These are phyloP conservation scores for Podabrus alpinus DNA, from an alignment of 2,888 invertebrate species.

Conservation along the genomic window DNA sequence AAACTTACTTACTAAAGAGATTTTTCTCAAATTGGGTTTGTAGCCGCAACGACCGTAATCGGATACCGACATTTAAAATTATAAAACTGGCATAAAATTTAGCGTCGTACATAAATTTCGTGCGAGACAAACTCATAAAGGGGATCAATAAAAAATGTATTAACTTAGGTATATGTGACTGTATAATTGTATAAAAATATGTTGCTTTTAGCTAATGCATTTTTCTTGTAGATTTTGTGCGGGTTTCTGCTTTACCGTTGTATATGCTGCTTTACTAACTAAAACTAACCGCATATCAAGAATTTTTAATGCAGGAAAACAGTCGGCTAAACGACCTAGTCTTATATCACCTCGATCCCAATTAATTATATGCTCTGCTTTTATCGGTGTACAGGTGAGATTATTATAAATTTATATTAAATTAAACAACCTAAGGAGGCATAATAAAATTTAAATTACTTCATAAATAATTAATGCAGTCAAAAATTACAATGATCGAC, in stretches of 20 bases:
- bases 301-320: conserved; percentile 96
- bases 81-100: too few relatives aligned
- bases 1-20: neutral
- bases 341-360: conserved; percentile 93
- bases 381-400: conserved; percentile 84
- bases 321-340: conserved; percentile 90
- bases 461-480: too few relatives aligned
- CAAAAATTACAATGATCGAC: too few relatives aligned
- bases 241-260: conserved; percentile 94
- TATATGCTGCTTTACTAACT: conserved; percentile 94
- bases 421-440: neutral
- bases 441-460: neutral
- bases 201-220: neutral
- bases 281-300: conserved; percentile 97
- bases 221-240: conserved; percentile 72
- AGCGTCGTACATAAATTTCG: neutral
- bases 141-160: neutral
- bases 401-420: neutral
- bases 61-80: neutral
- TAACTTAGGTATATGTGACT: neutral
- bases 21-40: neutral
- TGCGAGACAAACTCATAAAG: neutral
- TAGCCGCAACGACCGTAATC: neutral
- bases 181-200: neutral
- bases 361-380: conserved; percentile 83